Percentiles rank a stretch among this genome's conserved stretches.
Conservation (phyloP, 2,113 vertebrate species). For the Mellivora capensis region DNA sequence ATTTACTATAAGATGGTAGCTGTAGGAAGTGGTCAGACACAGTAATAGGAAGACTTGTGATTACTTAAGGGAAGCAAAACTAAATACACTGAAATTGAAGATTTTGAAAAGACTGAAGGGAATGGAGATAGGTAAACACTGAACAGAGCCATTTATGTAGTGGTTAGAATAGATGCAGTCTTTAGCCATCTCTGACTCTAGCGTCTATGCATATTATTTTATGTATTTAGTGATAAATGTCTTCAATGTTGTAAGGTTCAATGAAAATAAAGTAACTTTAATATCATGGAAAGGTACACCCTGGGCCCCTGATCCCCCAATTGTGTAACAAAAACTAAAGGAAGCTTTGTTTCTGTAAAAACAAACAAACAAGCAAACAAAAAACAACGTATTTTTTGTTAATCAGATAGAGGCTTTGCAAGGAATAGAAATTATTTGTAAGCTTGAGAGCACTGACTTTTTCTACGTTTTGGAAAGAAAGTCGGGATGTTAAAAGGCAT, state of each 20-base stretch:
- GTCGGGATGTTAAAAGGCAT: background rate
- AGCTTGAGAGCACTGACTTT: background rate
- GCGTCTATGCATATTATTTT: background rate
- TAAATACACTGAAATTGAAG: background rate
- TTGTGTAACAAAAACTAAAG: background rate
- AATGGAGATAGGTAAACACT: background rate
- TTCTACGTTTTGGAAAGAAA: conserved; percentile 1
- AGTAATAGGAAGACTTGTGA: background rate
- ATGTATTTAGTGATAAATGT: background rate
- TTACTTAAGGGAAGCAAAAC: background rate
- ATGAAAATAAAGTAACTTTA: background rate
- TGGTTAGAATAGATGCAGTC: background rate
- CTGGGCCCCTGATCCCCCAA: rapidly evolving
- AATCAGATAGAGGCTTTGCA: background rate
- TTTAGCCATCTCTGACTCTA: background rate
- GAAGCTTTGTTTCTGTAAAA: background rate
- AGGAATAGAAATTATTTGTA: background rate
- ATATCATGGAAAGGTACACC: background rate
- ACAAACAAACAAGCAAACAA: background rate
- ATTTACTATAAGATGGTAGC: background rate
- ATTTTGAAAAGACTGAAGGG: background rate
- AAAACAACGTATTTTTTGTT: background rate
- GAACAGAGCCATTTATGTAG: background rate
- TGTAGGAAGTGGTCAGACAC: background rate
- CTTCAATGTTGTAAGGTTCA: background rate